Percentiles rank a stretch among this genome's conserved stretches.
phyloP scores from a whole-genome alignment of 2,797 vertebrate genomes.

The Eremophila alpestris region DNA sequence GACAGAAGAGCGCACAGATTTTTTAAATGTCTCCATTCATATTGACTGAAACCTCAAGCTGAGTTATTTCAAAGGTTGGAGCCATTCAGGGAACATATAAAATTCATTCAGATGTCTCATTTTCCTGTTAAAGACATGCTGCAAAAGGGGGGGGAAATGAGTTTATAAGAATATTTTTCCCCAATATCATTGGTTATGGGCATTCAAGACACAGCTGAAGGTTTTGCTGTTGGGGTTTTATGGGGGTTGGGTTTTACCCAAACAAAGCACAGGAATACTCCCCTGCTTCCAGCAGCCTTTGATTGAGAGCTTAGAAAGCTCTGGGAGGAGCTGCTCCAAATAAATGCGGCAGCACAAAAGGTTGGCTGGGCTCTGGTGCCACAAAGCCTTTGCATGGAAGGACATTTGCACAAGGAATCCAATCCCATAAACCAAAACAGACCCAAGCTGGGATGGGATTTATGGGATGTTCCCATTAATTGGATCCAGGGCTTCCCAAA shows the following conservation, averaged over 20 bases:
- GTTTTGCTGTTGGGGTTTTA: not conserved
- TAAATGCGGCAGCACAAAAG: not conserved
- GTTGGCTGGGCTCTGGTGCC: not conserved
- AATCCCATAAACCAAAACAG: not conserved
- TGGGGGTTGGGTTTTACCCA: not conserved
- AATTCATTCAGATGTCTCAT: slow-evolving; percentile 9
- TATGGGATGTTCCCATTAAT: not conserved
- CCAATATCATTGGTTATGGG: accelerated
- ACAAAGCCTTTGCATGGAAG: not conserved
- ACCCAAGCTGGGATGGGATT: not conserved
- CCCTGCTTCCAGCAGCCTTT: not conserved
- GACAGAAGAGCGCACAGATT: slow-evolving; percentile 21
- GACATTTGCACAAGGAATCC: not conserved
- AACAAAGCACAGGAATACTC: not conserved
- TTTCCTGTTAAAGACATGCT: not conserved
- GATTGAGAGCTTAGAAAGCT: not conserved
- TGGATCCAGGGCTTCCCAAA: not conserved
- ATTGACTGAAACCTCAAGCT: slow-evolving; percentile 59
- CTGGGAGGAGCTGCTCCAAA: not conserved
- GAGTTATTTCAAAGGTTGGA: slow-evolving; percentile 50
- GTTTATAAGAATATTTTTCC: not conserved
- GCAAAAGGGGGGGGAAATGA: not conserved
- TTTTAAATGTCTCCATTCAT: slow-evolving; percentile 51
- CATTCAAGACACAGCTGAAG: not conserved
- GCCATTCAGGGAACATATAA: not conserved